Evolutionary conservation across 2,888 invertebrate species (phyloP).

Genomic region (Nematopogon swammerdamellus): DNA sequence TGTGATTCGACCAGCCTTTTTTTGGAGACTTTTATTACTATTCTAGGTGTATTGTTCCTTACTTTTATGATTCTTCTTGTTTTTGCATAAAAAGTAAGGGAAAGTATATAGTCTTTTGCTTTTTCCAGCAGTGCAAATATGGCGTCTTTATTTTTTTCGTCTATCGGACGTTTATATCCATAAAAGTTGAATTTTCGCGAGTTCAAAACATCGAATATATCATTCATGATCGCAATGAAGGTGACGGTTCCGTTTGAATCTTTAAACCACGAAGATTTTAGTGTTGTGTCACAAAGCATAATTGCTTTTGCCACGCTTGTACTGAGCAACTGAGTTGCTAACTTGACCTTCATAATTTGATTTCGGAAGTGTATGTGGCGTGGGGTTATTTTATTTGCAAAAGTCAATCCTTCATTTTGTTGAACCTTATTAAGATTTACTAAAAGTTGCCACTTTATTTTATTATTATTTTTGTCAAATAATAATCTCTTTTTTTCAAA

Average conservation of each 20-base stretch:
- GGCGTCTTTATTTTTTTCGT: not conserved
- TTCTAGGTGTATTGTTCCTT: not conserved
- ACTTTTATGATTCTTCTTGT: too few relatives aligned
- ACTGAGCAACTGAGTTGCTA: conserved; percentile 5
- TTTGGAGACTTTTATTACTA: not conserved
- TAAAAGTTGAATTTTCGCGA: not conserved
- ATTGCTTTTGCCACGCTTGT: conserved; percentile 7
- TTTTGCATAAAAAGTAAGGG: not conserved
- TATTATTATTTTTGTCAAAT: not conserved
- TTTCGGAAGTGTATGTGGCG: conserved; percentile 2
- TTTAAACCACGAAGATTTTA: conserved; percentile 1
- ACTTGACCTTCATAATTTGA: conserved; percentile 7
- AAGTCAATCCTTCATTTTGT: conserved; percentile 1
- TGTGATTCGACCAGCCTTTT: not conserved
- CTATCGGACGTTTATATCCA: conserved; percentile 1
- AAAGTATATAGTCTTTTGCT: not conserved
- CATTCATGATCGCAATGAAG: conserved; percentile 4
- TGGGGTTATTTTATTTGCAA: conserved; percentile 2
- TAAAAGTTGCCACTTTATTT: conserved; percentile 2
- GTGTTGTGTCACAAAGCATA: not conserved
- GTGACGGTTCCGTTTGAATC: conserved; percentile 1
- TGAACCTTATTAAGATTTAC: conserved; percentile 3
- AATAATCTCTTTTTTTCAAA: conserved; percentile 6
- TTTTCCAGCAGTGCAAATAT: not conserved
- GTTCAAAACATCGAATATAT: conserved; percentile 6